phyloP scores from a whole-genome alignment of 2,888 invertebrate genomes.

The Drosophila antonietae region DNA sequence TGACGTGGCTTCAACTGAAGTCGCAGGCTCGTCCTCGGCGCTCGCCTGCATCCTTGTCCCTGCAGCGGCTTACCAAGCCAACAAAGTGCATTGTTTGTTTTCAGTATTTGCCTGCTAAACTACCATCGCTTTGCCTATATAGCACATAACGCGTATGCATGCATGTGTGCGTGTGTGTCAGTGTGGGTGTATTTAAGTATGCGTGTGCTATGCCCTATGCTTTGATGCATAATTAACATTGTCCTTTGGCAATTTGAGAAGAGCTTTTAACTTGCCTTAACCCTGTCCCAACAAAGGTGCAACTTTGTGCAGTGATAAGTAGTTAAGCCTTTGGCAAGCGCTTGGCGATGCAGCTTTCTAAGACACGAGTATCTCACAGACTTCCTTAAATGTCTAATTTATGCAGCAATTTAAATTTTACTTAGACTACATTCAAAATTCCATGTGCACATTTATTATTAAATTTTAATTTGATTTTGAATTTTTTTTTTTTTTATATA shows the following conservation, averaged over 20 bases:
- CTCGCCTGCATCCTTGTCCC: slow-evolving; percentile 66
- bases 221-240: slow-evolving; percentile 80
- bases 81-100: slow-evolving; percentile 79
- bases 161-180: slow-evolving; percentile 6
- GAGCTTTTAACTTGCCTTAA: slow-evolving; percentile 60
- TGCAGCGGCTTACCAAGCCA: slow-evolving; percentile 73
- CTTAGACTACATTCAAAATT: background rate
- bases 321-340: slow-evolving; percentile 39
- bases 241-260: slow-evolving; percentile 77
- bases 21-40: slow-evolving; percentile 40
- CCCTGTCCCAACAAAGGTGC: slow-evolving; percentile 48
- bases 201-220: slow-evolving; percentile 44
- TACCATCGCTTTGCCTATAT: slow-evolving; percentile 41
- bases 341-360: slow-evolving; percentile 18
- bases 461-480: background rate
- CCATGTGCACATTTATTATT: background rate
- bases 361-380: slow-evolving; percentile 9
- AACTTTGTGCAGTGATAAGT: slow-evolving; percentile 46
- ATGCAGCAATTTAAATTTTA: background rate
- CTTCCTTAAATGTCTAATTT: background rate
- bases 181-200: slow-evolving; percentile 10
- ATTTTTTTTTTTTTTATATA: too few species aligned
- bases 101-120: slow-evolving; percentile 78
- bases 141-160: slow-evolving; percentile 1
- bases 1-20: slow-evolving; percentile 49